Conservation (phyloP, 2,888 invertebrate genomes). For the Drosophila mercatorum region DNA sequence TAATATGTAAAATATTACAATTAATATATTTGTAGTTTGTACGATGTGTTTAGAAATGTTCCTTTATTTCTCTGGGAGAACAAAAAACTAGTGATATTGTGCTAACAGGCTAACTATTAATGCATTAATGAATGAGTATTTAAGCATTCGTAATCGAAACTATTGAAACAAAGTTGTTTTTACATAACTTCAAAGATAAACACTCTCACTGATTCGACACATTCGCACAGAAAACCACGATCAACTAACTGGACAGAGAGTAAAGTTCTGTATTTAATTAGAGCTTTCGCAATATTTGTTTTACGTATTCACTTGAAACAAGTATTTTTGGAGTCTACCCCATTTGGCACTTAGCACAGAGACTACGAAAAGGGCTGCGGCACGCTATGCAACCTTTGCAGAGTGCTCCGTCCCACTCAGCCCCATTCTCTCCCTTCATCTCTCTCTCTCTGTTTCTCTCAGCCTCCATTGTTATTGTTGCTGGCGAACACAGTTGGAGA, state of each 20-base stretch:
- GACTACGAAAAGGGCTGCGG: conserved; percentile 11
- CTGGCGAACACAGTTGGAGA: conserved; percentile 25
- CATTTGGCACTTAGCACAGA: not conserved
- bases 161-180: not conserved
- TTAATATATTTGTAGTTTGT: no score
- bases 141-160: no score
- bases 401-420: not conserved
- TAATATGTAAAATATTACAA: no score
- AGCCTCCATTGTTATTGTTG: conserved; percentile 18
- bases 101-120: no score
- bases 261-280: conserved; percentile 5
- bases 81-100: no score
- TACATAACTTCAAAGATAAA: no score
- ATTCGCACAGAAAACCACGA: not conserved
- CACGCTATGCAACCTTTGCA: conserved; percentile 17
- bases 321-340: conserved; percentile 13
- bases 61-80: no score
- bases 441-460: not conserved
- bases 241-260: not conserved
- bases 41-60: no score
- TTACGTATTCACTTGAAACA: conserved; percentile 7
- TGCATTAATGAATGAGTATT: no score
- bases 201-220: not conserved
- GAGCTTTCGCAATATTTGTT: conserved; percentile 1
- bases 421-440: not conserved